phyloP scores from a whole-genome alignment of 2,797 vertebrate genomes.

The Acridotheres tristis region DNA sequence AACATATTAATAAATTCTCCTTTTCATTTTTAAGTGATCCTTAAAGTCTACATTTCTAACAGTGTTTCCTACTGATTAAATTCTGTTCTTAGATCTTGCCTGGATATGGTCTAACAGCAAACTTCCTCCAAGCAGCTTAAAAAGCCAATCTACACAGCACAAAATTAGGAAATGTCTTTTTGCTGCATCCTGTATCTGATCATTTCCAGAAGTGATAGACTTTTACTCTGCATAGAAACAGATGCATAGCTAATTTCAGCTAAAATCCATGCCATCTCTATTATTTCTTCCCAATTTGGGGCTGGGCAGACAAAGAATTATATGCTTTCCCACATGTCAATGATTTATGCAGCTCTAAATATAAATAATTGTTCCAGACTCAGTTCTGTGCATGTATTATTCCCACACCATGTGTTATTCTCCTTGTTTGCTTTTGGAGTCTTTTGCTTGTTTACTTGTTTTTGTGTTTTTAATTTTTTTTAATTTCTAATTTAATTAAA shows the following conservation, averaged over 20 bases:
- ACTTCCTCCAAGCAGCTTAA: neutral
- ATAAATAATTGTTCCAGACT: constrained; percentile 3
- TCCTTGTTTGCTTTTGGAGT: neutral
- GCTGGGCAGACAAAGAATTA: neutral
- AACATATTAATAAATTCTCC: neutral
- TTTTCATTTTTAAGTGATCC: neutral
- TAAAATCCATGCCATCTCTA: neutral
- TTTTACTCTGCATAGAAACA: neutral
- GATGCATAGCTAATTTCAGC: neutral
- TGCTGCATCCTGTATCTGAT: neutral
- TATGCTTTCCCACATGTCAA: neutral
- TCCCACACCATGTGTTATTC: neutral
- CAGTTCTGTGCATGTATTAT: neutral
- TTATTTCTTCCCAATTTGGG: neutral
- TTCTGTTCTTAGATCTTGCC: neutral
- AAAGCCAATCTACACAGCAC: neutral
- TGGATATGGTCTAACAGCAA: neutral
- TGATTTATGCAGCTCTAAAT: neutral
- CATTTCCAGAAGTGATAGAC: neutral
- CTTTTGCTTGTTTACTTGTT: neutral
- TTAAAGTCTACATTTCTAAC: neutral
- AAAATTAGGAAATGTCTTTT: neutral
- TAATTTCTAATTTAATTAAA: neutral
- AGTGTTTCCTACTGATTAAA: neutral
- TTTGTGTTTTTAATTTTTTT: too few species aligned